These are phyloP conservation scores for Laspeyria flexula DNA, from an alignment of 2,888 invertebrate genomes.

Conservation along the genomic window DNA sequence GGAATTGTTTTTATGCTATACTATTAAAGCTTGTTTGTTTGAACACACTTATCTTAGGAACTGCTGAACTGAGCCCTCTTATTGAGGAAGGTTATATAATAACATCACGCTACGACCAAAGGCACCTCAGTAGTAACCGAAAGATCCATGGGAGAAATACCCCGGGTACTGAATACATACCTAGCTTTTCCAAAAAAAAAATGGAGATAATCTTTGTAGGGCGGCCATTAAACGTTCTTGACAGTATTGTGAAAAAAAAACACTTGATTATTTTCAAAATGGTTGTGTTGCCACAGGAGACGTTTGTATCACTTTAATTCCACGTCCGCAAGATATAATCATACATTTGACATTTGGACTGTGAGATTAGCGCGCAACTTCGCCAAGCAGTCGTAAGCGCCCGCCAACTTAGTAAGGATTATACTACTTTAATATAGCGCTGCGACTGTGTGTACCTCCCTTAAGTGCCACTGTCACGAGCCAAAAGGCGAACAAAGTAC, in stretches of 20 bases:
- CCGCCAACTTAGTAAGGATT: slow-evolving; percentile 59
- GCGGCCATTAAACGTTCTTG: too few species aligned
- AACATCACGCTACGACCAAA: too few species aligned
- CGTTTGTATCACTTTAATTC: slow-evolving; percentile 17
- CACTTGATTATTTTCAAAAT: neutral
- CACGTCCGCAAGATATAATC: slow-evolving; percentile 28
- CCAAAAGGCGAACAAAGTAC: slow-evolving; percentile 84
- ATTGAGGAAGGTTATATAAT: too few species aligned
- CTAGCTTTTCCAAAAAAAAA: too few species aligned
- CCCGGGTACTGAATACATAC: too few species aligned
- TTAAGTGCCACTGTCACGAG: slow-evolving; percentile 83
- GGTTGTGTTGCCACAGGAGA: neutral
- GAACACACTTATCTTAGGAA: too few species aligned
- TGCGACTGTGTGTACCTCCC: slow-evolving; percentile 76
- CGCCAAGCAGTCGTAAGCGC: slow-evolving; percentile 45
- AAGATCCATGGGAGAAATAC: too few species aligned
- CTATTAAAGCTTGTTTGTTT: too few species aligned
- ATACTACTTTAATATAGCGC: slow-evolving; percentile 69
- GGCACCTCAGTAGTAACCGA: too few species aligned
- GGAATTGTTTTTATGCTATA: too few species aligned
- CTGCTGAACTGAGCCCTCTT: too few species aligned
- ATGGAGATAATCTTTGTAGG: too few species aligned
- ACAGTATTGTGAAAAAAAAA: neutral
- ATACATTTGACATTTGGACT: slow-evolving; percentile 40
- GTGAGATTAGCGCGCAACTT: slow-evolving; percentile 43